Evolutionary conservation across 1,140 invertebrate genomes (phyloP), one percentile per base, ranked within the genome.

Genomic region (Bombus superbus): DNA sequence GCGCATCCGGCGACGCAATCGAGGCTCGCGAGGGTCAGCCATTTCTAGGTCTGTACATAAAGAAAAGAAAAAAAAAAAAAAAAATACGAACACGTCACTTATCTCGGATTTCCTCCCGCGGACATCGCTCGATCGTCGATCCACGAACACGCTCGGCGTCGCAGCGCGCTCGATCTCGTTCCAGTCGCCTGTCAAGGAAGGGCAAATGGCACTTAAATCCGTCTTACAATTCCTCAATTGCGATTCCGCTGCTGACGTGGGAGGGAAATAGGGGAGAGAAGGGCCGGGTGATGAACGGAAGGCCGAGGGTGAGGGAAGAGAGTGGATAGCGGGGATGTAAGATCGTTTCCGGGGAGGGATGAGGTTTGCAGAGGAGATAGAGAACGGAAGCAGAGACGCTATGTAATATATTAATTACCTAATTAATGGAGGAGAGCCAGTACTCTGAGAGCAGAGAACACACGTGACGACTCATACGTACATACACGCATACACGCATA

Each of bases 381-480:
- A 87, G 66, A 87, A 86, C 76, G 81, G 81, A 90, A 86, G 79
- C 75, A 89, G 86, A 87, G 81, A 92, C 88, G 91, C 90, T 92
- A 92, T 94, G 91, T 94, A 94, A 94, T 94, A 92, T 93, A 94
- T 92, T 93, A 93, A 94, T 93, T 91, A 93, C 87, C 91, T 92
- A 92, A 93, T 91, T 93, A 93, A 93, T 92, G 91, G 81, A 91
- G 92, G 90, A 71, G 59, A 88, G 92, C 92, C 91, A 94, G 92
- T 93, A 93, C 86, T 92, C 91, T 93, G 92, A 94, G 89, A 69
- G 75, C 80, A 85, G 86, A 57, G 72, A 76, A 78, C 18, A 83
- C 69, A 74, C 77, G 32, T 83, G 66, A 86, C 86, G 57, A 83
- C 81, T 79, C 82, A 83, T 84, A 80, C 71, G 68, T 77, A 81